phyloP scores from a whole-genome alignment of 2,113 vertebrate species.

The Ailurus styani region DNA sequence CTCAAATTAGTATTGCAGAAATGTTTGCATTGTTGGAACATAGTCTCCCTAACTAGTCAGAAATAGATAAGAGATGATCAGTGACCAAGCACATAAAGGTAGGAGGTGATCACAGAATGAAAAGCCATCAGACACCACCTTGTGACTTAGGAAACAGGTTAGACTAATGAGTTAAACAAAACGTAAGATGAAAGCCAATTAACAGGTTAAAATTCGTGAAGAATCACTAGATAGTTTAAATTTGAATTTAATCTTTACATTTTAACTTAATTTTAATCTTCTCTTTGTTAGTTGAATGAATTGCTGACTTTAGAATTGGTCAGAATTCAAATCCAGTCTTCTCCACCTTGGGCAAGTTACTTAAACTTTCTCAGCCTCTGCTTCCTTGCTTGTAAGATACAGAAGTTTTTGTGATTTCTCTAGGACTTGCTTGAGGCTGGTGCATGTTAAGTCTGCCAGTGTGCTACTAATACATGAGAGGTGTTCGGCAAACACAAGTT shows the following conservation, averaged over 20 bases:
- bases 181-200: not conserved
- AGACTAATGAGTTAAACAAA: not conserved
- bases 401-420: not conserved
- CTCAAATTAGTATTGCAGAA: not conserved
- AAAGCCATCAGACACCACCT: not conserved
- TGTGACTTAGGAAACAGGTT: not conserved
- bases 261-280: not conserved
- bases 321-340: not conserved
- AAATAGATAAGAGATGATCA: not conserved
- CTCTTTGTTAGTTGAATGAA: not conserved
- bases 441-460: not conserved
- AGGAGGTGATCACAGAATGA: not conserved
- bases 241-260: not conserved
- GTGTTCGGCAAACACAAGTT: not conserved
- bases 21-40: not conserved
- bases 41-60: not conserved
- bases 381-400: not conserved
- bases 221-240: not conserved
- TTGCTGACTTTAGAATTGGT: not conserved
- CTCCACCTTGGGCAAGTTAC: not conserved
- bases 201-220: not conserved
- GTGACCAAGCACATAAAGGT: not conserved
- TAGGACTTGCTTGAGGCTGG: not conserved
- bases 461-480: not conserved
- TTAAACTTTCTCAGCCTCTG: not conserved